Evolutionary conservation across 2,888 invertebrate species (phyloP).

Genomic region (Dynastes hyllus): DNA sequence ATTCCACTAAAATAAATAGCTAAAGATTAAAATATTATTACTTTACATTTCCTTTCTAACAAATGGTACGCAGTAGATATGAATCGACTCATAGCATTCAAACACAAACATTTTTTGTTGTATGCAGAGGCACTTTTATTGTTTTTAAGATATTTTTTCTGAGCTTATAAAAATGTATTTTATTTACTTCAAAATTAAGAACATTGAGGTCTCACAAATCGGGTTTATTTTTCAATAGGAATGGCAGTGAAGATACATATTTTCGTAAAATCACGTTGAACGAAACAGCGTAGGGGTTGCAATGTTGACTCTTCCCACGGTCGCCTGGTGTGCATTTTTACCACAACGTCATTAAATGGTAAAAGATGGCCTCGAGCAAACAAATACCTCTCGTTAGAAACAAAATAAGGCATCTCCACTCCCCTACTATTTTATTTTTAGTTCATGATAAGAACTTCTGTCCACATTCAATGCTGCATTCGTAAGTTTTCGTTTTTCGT

Average conservation of each 20-base stretch:
- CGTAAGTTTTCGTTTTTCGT: constrained; percentile 15
- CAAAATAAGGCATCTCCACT: constrained; percentile 34
- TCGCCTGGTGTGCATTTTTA: constrained; percentile 44
- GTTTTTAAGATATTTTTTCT: too few relatives aligned
- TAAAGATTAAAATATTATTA: too few relatives aligned
- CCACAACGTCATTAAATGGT: constrained; percentile 45
- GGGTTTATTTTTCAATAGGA: too few relatives aligned
- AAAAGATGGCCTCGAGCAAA: constrained; percentile 31
- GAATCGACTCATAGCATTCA: too few relatives aligned
- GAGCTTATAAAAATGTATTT: too few relatives aligned
- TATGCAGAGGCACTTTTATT: too few relatives aligned
- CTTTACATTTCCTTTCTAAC: too few relatives aligned
- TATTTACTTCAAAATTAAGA: too few relatives aligned
- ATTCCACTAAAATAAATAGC: too few relatives aligned
- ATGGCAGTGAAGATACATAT: background rate
- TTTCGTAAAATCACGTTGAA: constrained; percentile 27
- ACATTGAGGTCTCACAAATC: too few relatives aligned
- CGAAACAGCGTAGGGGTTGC: constrained; percentile 48
- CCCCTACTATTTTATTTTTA: constrained; percentile 28
- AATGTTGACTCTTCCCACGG: constrained; percentile 56
- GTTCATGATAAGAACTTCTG: constrained; percentile 36
- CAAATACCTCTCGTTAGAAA: constrained; percentile 43
- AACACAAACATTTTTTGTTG: too few relatives aligned
- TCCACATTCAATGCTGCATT: constrained; percentile 19
- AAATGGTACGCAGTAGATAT: too few relatives aligned